Evolutionary conservation across 1,140 invertebrate genomes (phyloP).

Genomic region (Lerema accius): DNA sequence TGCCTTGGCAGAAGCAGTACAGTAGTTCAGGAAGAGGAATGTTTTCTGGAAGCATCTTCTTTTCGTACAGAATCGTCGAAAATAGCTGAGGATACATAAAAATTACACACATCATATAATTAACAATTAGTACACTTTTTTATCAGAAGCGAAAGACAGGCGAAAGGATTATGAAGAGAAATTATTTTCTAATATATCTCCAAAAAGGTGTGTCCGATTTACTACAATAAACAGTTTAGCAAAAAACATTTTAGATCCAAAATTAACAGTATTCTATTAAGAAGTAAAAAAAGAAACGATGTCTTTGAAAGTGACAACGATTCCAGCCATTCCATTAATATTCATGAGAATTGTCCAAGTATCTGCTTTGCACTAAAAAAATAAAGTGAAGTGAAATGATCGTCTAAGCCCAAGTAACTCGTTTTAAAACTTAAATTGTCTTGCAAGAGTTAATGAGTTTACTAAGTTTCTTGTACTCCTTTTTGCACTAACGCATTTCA

Average conservation of each 20-base stretch:
- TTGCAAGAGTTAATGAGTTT: conserved; percentile 34
- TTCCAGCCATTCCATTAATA: conserved; percentile 1
- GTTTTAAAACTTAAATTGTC: conserved; percentile 35
- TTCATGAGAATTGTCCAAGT: conserved; percentile 7
- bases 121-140: too few species aligned
- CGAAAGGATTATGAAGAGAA: too few species aligned
- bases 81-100: conserved; percentile 49
- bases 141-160: too few species aligned
- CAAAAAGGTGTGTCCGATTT: too few species aligned
- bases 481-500: conserved; percentile 33
- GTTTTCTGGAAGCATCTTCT: conserved; percentile 70
- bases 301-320: not conserved
- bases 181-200: too few species aligned
- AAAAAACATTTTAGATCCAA: too few species aligned
- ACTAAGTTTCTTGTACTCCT: conserved; percentile 28
- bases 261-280: not conserved
- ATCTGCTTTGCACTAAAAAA: conserved; percentile 22
- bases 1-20: conserved; percentile 74
- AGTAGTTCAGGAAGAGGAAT: conserved; percentile 68
- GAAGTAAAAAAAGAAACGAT: not conserved
- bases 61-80: conserved; percentile 74
- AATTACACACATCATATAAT: too few species aligned
- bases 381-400: conserved; percentile 21
- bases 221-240: too few species aligned
- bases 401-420: conserved; percentile 28